phyloP scores from a whole-genome alignment of 1,140 invertebrate genomes.

The Micrasema minimum region DNA sequence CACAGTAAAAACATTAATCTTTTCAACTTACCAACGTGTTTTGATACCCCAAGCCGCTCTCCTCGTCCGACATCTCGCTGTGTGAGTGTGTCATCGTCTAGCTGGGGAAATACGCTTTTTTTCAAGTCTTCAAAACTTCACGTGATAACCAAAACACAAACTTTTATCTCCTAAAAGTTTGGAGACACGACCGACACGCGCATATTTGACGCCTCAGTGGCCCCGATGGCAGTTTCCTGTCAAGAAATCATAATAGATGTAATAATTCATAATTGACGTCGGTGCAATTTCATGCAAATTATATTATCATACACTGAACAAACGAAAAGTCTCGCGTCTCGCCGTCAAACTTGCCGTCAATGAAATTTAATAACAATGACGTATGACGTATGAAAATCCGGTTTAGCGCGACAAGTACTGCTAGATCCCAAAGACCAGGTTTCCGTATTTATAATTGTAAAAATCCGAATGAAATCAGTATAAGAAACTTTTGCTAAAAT shows the following conservation, averaged over 20 bases:
- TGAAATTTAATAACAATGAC: conserved; percentile 23
- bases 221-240: conserved; percentile 34
- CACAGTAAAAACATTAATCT: background rate
- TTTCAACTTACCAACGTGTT: conserved; percentile 80
- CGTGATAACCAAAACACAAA: conserved; percentile 20
- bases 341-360: conserved; percentile 7
- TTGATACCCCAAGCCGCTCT: conserved; percentile 78
- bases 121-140: conserved; percentile 18
- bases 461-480: too few species aligned
- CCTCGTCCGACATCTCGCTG: conserved; percentile 67
- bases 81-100: conserved; percentile 53
- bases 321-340: conserved; percentile 10
- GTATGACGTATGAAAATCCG: conserved; percentile 11
- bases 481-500: too few species aligned
- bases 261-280: conserved; percentile 46
- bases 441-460: too few species aligned
- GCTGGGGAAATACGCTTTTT: conserved; percentile 3
- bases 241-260: conserved; percentile 42
- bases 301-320: conserved; percentile 31
- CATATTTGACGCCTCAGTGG: conserved; percentile 32
- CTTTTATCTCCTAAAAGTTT: conserved; percentile 2
- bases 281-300: conserved; percentile 45
- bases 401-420: too few species aligned
- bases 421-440: too few species aligned
- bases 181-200: conserved; percentile 11